Evolutionary conservation across 2,888 invertebrate genomes (phyloP).

Genomic region (Oxycera nigricornis): DNA sequence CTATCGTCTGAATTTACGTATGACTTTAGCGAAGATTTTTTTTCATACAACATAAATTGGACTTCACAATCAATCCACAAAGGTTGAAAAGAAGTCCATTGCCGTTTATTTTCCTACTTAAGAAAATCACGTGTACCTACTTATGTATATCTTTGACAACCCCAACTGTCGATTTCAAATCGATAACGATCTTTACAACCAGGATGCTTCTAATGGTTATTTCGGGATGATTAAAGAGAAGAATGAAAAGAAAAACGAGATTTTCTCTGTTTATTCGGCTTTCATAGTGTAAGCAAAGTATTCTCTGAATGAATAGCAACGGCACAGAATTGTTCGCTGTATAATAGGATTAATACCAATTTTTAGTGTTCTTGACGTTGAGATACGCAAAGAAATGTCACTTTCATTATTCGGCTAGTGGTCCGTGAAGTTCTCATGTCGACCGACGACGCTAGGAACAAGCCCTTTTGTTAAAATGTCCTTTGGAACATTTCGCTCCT

Average conservation of each 20-base stretch:
- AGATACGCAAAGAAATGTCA: constrained; percentile 37
- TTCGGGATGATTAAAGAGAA: neutral
- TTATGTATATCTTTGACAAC: too few species aligned
- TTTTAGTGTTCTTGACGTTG: constrained; percentile 38
- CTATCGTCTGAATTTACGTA: too few species aligned
- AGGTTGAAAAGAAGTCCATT: too few species aligned
- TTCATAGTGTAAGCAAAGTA: neutral
- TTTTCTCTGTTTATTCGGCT: neutral
- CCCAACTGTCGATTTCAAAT: too few species aligned
- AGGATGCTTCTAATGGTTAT: neutral
- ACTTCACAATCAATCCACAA: too few species aligned
- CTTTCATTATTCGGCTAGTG: constrained; percentile 24
- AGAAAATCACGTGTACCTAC: too few species aligned
- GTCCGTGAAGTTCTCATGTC: neutral
- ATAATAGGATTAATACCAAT: constrained; percentile 39
- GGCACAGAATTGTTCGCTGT: neutral
- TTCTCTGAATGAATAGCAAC: neutral
- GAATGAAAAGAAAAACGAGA: neutral
- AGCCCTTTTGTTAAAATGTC: constrained; percentile 28
- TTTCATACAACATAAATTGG: too few species aligned
- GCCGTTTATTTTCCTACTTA: too few species aligned
- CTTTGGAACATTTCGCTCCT: constrained; percentile 14
- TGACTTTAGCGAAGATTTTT: too few species aligned
- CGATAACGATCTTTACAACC: neutral
- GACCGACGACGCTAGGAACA: neutral